Conservation (phyloP, 2,888 invertebrate genomes). For the Sphaerolaimus hirsutus region DNA sequence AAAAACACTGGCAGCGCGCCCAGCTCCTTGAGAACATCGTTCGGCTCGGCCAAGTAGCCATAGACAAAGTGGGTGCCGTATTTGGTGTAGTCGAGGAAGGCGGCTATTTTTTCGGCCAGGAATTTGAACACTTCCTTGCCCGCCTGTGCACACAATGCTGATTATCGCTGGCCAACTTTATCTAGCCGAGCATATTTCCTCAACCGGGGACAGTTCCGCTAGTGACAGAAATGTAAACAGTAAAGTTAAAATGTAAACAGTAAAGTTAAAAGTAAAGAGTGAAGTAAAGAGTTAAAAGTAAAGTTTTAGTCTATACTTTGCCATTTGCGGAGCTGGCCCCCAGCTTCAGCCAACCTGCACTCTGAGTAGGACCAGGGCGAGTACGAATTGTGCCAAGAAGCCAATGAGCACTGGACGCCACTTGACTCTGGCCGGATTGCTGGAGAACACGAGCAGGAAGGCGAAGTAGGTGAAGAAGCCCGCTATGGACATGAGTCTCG, state of each 20-base stretch:
- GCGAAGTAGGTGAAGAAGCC: not conserved
- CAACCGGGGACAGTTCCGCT: too few relatives aligned
- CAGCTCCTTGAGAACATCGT: slow-evolving; percentile 19
- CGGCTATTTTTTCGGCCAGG: slow-evolving; percentile 42
- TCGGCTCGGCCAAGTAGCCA: slow-evolving; percentile 28
- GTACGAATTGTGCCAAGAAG: slow-evolving; percentile 51
- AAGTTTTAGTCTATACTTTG: too few relatives aligned
- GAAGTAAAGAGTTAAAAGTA: too few relatives aligned
- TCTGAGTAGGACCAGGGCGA: slow-evolving; percentile 46
- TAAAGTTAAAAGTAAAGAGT: too few relatives aligned
- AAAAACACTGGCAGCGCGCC: slow-evolving; percentile 40
- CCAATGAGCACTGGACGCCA: slow-evolving; percentile 58
- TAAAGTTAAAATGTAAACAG: too few relatives aligned
- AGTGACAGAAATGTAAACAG: too few relatives aligned
- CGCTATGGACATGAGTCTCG: not conserved
- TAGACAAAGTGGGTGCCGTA: slow-evolving; percentile 63
- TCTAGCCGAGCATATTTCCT: too few relatives aligned
- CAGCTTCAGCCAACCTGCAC: too few relatives aligned
- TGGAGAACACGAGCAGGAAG: not conserved
- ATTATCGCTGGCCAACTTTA: too few relatives aligned
- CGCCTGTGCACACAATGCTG: slow-evolving; percentile 52
- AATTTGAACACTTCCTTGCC: slow-evolving; percentile 33
- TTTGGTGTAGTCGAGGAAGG: slow-evolving; percentile 52
- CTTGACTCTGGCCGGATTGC: slow-evolving; percentile 11
- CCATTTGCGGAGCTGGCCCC: too few relatives aligned